Conservation (phyloP, 2,888 invertebrate genomes). For the Lasius platythorax region DNA sequence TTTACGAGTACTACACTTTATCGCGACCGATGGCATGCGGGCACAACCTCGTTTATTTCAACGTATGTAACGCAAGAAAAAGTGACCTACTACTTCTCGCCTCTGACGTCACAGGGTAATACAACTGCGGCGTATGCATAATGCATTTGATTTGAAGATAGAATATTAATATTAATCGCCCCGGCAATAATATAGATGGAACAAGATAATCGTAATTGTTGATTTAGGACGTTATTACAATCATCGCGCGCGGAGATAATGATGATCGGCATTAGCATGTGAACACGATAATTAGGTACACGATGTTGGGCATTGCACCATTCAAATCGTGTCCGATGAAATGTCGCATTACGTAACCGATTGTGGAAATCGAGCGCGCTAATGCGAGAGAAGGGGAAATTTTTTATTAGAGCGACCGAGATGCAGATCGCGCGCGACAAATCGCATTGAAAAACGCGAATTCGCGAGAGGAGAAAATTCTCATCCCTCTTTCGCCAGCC, state of each 20-base stretch:
- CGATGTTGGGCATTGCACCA: not conserved
- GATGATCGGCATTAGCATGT: conserved; percentile 26
- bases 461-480: no score
- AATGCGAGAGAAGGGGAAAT: not conserved
- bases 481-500: not conserved
- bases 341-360: not conserved
- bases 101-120: conserved; percentile 1
- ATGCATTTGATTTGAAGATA: conserved; percentile 36
- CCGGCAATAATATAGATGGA: conserved; percentile 5
- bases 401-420: not conserved
- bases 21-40: conserved; percentile 2
- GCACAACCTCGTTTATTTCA: conserved; percentile 42
- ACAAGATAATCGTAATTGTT: conserved; percentile 37
- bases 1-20: conserved; percentile 40
- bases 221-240: conserved; percentile 22
- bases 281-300: conserved; percentile 10
- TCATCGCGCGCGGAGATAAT: conserved; percentile 35
- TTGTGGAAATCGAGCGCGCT: not conserved
- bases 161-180: conserved; percentile 40
- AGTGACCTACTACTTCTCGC: conserved; percentile 24
- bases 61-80: conserved; percentile 20
- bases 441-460: not conserved
- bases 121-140: not conserved
- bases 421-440: not conserved
- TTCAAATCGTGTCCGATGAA: conserved; percentile 6